A percentile compares a stretch with the other conserved stretches of the same genome.
Evolutionary conservation across 2,797 vertebrate species (phyloP).

Genomic region (Notolepis coatsorum): DNA sequence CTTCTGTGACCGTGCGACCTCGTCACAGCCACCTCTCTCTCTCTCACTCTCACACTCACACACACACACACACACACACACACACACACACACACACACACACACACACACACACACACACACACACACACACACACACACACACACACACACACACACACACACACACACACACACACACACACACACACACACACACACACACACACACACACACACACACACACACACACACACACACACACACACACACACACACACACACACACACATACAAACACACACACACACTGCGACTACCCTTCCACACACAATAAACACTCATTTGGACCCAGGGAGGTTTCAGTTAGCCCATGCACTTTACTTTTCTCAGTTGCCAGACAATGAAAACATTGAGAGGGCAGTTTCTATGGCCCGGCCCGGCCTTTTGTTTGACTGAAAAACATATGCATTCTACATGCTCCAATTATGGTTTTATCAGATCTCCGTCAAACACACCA

Average conservation of each 20-base stretch:
- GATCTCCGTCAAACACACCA: constrained; percentile 85
- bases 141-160: constrained; percentile 15
- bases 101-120: constrained; percentile 48
- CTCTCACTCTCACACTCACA: constrained; percentile 25
- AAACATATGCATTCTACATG: constrained; percentile 78
- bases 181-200: constrained; percentile 32
- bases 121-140: constrained; percentile 44
- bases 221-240: constrained; percentile 33
- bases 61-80: constrained; percentile 25
- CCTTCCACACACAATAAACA: constrained; percentile 67
- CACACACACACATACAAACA: constrained; percentile 22
- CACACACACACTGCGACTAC: constrained; percentile 30
- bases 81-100: background rate
- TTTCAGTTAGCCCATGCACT: constrained; percentile 74
- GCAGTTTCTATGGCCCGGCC: constrained; percentile 76
- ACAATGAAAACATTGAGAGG: constrained; percentile 80
- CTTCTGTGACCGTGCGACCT: constrained; percentile 66
- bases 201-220: too few relatives aligned
- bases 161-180: constrained; percentile 36
- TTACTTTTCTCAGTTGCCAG: constrained; percentile 82
- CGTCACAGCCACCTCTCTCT: constrained; percentile 29
- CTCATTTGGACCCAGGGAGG: constrained; percentile 74
- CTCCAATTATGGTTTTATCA: constrained; percentile 87
- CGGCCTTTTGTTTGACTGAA: constrained; percentile 77
- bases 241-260: constrained; percentile 25